A percentile compares a stretch with the other conserved stretches of the same genome.
These are phyloP conservation scores for Erynnis tages DNA, from an alignment of 2,888 invertebrate genomes.

Conservation along the genomic window DNA sequence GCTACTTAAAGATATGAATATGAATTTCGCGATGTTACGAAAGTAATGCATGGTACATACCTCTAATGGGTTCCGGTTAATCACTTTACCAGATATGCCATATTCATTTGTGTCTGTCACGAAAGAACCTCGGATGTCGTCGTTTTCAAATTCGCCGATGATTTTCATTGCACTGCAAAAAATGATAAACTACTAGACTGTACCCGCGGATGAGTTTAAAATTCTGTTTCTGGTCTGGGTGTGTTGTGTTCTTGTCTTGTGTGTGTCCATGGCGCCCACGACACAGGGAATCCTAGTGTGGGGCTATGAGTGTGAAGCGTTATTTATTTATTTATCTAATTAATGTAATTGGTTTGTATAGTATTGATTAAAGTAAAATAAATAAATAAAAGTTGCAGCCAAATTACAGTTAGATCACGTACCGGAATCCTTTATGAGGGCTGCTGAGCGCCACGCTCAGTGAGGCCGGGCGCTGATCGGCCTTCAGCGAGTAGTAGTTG, in stretches of 20 bases:
- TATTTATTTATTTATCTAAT: too few species aligned
- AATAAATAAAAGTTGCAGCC: too few species aligned
- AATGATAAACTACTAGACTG: not conserved
- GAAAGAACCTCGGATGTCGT: slow-evolving; percentile 63
- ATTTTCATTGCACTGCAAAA: slow-evolving; percentile 63
- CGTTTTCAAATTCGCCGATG: slow-evolving; percentile 60
- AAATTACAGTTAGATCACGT: slow-evolving; percentile 17
- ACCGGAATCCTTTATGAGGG: slow-evolving; percentile 68
- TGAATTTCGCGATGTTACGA: too few species aligned
- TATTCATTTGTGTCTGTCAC: slow-evolving; percentile 64
- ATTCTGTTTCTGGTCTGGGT: too few species aligned
- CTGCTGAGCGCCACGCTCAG: slow-evolving; percentile 58
- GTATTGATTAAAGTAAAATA: too few species aligned
- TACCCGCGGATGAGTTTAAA: too few species aligned
- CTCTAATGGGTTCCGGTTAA: slow-evolving; percentile 61
- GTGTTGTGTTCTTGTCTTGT: too few species aligned
- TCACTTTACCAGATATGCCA: slow-evolving; percentile 61
- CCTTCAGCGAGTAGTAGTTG: slow-evolving; percentile 60
- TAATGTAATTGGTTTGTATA: too few species aligned
- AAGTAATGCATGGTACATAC: slow-evolving; percentile 46
- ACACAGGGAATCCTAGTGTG: too few species aligned
- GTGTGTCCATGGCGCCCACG: too few species aligned
- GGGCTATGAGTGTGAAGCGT: too few species aligned
- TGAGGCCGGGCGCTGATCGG: slow-evolving; percentile 53
- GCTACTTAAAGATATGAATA: too few species aligned